Evolutionary conservation across 2,797 vertebrate genomes (phyloP), one percentile per base, ranked within the genome.

Genomic region (Typhlichthys subterraneus): DNA sequence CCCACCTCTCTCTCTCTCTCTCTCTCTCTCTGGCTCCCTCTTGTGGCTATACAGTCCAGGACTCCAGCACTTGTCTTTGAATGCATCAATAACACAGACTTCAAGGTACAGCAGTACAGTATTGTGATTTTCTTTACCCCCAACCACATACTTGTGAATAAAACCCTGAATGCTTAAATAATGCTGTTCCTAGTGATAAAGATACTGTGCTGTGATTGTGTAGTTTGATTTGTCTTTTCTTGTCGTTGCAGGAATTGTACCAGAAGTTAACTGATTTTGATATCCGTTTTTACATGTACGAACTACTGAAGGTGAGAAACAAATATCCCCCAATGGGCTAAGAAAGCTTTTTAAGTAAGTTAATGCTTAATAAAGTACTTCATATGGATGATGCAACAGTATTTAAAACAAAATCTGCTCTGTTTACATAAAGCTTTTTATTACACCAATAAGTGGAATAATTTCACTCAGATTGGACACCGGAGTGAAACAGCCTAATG

Each of bases 21-120:
- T 45, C 10, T 15, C 56, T 4, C 17, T 33, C 45, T 53, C 7
- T 62, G 15, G 68, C 55, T 67, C 64, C 79, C 29, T 70, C 57
- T 71, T 84, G 66, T 86, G 77, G 88, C 75, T 56, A 51, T 87
- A 45, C 94, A 99, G 97, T 99, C 97, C 83, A 95, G 97, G 92
- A 99, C 97, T 63, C 97, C 97, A 60, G 97, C 97, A 57, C 94
- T 99, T 63, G 96, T 99, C 87, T 99, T 99, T 88, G 97, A 99
- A 90, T 97, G 95, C 94, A 98, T 99, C 93, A 99, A 99, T 86
- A 99, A 99, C 91, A 99, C 97, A 91, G 97, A 99, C 89, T 99
- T 98, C 90, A 99, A 99, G 96, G 97, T 99, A 92, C 75, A 87
- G 13, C 14, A 6, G 8, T 54, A 45, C 1, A 42, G 38, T 42